Evolutionary conservation across 1,140 invertebrate species (phyloP).

Genomic region (Pseudomyrmex sp.): DNA sequence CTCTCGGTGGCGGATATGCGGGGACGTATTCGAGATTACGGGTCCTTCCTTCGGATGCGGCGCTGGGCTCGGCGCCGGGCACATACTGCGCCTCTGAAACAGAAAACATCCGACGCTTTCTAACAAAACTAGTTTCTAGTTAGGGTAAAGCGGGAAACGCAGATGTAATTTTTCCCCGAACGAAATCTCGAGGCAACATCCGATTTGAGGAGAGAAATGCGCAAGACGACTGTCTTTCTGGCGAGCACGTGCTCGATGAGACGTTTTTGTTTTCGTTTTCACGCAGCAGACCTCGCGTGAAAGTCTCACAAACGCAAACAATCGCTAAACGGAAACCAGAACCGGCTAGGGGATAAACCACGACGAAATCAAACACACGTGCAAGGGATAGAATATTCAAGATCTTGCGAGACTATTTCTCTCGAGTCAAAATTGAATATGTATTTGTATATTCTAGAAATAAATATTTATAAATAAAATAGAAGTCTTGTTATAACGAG

Average conservation of each 20-base stretch:
- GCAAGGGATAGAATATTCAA: no score
- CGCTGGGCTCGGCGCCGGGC: conserved; percentile 87
- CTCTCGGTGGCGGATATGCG: conserved; percentile 64
- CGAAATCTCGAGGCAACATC: not conserved
- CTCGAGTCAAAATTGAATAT: no score
- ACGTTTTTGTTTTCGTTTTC: not conserved
- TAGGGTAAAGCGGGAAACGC: not conserved
- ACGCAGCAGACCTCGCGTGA: no score
- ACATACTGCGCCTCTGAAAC: conserved; percentile 89
- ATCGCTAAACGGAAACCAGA: no score
- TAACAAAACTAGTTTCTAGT: conserved; percentile 1
- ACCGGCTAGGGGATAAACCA: no score
- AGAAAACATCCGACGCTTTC: conserved; percentile 34
- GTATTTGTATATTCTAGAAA: no score
- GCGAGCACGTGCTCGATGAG: conserved; percentile 10
- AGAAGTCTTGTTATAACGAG: no score
- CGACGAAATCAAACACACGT: no score
- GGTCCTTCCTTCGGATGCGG: conserved; percentile 77
- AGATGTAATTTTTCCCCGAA: conserved; percentile 40
- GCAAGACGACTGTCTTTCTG: conserved; percentile 31
- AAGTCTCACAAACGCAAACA: no score
- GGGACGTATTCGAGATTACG: conserved; percentile 62
- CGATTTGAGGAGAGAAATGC: no score
- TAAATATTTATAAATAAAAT: no score
- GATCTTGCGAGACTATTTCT: no score